These are phyloP conservation scores for Stomatorhinus walkeri DNA, from an alignment of 2,797 vertebrate species.

Conservation along the genomic window DNA sequence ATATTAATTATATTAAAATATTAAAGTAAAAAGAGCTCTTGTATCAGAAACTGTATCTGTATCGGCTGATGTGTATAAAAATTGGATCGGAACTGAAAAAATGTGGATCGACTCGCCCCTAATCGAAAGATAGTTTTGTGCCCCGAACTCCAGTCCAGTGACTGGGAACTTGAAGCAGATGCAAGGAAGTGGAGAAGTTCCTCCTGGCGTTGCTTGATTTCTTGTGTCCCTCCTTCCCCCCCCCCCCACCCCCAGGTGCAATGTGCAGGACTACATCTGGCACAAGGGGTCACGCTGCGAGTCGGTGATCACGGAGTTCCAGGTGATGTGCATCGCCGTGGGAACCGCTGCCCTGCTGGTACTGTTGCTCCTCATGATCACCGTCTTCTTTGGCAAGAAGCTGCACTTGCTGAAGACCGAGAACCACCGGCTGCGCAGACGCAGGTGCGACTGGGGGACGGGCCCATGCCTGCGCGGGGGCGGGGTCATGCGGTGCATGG, in stretches of 20 bases:
- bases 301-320: constrained; percentile 91
- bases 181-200: neutral
- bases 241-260: constrained; percentile 53
- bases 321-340: constrained; percentile 86
- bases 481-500: neutral
- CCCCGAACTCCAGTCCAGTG: neutral
- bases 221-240: neutral
- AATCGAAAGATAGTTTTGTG: neutral
- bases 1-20: neutral
- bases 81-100: neutral
- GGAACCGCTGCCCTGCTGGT: constrained; percentile 73
- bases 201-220: neutral
- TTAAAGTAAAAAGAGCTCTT: neutral
- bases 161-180: neutral
- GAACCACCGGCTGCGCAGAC: constrained; percentile 83
- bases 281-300: constrained; percentile 91
- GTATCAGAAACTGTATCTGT: neutral
- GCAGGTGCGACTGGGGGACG: constrained; percentile 64
- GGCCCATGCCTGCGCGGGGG: neutral
- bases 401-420: constrained; percentile 89
- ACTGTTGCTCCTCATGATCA: constrained; percentile 90
- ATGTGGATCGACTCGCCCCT: neutral
- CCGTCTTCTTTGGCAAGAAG: constrained; percentile 94
- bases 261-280: constrained; percentile 93
- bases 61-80: neutral